Evolutionary conservation across 2,113 vertebrate genomes (phyloP).

Genomic region (Choloepus hoffmanni): DNA sequence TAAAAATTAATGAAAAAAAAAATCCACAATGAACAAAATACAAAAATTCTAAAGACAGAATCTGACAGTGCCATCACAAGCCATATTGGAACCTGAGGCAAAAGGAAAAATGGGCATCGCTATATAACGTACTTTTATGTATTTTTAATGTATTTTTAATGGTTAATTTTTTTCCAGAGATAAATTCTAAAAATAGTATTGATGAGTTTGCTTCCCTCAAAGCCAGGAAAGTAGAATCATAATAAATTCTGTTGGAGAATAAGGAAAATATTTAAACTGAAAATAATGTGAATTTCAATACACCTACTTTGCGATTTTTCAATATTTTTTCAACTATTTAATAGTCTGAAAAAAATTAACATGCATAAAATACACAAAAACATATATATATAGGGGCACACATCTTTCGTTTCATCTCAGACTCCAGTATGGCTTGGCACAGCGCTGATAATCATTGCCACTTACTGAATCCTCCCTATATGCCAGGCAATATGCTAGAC

Average conservation of each 20-base stretch:
- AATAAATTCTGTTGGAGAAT: not conserved
- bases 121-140: not conserved
- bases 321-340: conserved; percentile 22
- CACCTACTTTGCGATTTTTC: not conserved
- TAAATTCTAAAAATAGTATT: conserved; percentile 23
- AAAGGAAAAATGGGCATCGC: not conserved
- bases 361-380: not conserved
- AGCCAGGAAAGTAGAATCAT: conserved; percentile 24
- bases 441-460: not conserved
- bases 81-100: not conserved
- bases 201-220: conserved; percentile 18
- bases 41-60: not conserved
- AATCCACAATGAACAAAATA: not conserved
- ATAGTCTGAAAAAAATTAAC: not conserved
- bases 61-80: not conserved
- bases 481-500: not conserved
- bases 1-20: not conserved
- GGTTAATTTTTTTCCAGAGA: conserved; percentile 8
- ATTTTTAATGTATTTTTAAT: not conserved
- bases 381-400: not conserved
- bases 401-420: not conserved
- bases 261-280: conserved; percentile 47
- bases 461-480: not conserved
- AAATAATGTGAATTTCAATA: not conserved
- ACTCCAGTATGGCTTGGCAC: not conserved